Conservation (phyloP, 1,140 invertebrate species). For the Melitaea cinxia region DNA sequence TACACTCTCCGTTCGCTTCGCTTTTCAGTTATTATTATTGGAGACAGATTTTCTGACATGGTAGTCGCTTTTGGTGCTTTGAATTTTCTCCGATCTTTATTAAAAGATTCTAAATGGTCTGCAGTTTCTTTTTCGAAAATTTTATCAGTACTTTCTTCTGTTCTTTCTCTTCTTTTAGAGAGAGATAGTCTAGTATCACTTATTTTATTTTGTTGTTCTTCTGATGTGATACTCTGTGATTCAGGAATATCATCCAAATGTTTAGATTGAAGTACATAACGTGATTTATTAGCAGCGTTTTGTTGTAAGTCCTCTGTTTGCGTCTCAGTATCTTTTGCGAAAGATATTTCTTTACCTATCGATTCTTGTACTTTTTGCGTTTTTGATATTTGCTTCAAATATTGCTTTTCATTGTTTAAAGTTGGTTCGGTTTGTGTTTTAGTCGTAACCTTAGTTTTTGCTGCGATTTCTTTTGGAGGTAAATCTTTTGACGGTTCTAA, state of each 20-base stretch:
- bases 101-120: not conserved
- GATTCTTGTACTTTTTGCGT: not conserved
- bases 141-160: not conserved
- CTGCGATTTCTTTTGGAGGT: not conserved
- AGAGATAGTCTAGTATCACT: not conserved
- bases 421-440: constrained; percentile 1
- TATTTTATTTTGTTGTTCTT: not conserved
- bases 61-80: not conserved
- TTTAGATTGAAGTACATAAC: not conserved
- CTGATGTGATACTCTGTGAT: not conserved
- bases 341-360: not conserved
- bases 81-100: not conserved
- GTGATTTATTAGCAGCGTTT: not conserved
- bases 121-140: not conserved
- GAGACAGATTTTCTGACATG: not conserved
- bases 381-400: not conserved
- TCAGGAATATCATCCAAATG: not conserved
- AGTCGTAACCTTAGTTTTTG: not conserved
- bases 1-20: not conserved
- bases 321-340: constrained; percentile 1
- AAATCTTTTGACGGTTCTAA: constrained; percentile 1
- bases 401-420: not conserved
- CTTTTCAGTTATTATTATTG: not conserved
- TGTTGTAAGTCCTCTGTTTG: not conserved
- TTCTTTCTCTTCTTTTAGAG: not conserved